Conservation (phyloP, 2,113 vertebrate genomes). For the Eleginops maclovinus region DNA sequence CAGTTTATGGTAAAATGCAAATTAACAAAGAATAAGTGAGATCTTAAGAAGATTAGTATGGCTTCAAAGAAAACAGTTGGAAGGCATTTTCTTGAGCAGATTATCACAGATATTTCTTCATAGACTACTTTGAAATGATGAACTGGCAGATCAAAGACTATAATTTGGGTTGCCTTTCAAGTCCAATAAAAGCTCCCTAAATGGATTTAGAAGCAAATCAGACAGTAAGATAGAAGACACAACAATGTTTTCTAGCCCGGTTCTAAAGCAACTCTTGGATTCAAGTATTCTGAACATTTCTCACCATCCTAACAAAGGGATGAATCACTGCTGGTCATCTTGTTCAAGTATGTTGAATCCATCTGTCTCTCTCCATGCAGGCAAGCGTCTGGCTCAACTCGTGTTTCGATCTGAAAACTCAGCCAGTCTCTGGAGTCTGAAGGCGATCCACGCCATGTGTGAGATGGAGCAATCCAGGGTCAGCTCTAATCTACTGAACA, state of each 20-base stretch:
- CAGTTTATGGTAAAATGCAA: constrained; percentile 4
- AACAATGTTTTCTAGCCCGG: neutral
- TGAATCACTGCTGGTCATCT: constrained; percentile 42
- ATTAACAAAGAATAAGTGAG: neutral
- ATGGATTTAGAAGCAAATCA: constrained; percentile 36
- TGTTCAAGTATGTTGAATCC: constrained; percentile 24
- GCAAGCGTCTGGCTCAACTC: constrained; percentile 92
- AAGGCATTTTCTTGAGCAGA: constrained; percentile 18
- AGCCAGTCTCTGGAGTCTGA: constrained; percentile 97
- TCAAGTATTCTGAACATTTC: neutral
- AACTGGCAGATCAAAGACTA: constrained; percentile 31
- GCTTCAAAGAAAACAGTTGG: constrained; percentile 23
- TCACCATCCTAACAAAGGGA: neutral
- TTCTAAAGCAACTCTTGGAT: neutral
- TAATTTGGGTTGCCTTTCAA: constrained; percentile 20
- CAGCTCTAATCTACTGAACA: constrained; percentile 58
- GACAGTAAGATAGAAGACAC: neutral
- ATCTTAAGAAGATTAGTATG: neutral
- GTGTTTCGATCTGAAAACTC: constrained; percentile 97
- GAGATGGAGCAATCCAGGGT: constrained; percentile 96
- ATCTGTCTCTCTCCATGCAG: constrained; percentile 80
- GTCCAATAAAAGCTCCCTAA: neutral
- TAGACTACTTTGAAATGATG: constrained; percentile 23
- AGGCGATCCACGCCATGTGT: constrained; percentile 96
- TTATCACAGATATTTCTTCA: constrained; percentile 30